Conservation (phyloP, 2,888 invertebrate species). For the Carabus problematicus region DNA sequence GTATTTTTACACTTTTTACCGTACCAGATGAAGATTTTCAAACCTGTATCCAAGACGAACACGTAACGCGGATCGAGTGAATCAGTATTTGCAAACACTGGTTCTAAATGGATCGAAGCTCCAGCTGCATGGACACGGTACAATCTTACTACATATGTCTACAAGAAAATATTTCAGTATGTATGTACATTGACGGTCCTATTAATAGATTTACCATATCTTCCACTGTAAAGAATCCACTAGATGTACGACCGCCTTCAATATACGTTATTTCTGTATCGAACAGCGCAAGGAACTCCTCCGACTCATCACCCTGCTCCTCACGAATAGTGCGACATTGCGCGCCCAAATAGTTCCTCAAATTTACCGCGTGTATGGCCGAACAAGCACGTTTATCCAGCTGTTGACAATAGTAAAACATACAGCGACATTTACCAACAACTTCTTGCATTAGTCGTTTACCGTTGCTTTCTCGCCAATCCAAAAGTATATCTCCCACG, state of each 20-base stretch:
- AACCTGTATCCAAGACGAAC: slow-evolving; percentile 88
- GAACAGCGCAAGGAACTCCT: slow-evolving; percentile 93
- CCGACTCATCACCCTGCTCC: slow-evolving; percentile 96
- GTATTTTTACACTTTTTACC: slow-evolving; percentile 89
- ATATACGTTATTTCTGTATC: slow-evolving; percentile 92
- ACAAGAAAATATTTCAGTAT: slow-evolving; percentile 47
- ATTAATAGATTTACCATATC: slow-evolving; percentile 69
- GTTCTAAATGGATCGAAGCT: slow-evolving; percentile 86
- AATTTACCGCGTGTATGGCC: slow-evolving; percentile 98
- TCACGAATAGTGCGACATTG: slow-evolving; percentile 93
- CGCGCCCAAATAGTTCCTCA: slow-evolving; percentile 94
- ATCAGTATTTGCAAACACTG: slow-evolving; percentile 73
- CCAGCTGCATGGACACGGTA: slow-evolving; percentile 92
- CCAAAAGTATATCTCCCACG: slow-evolving; percentile 99
- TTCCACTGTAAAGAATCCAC: slow-evolving; percentile 97
- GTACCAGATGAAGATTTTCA: slow-evolving; percentile 89
- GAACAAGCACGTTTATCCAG: slow-evolving; percentile 95
- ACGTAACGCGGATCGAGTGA: slow-evolving; percentile 92
- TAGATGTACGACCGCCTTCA: slow-evolving; percentile 96
- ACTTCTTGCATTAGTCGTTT: slow-evolving; percentile 53
- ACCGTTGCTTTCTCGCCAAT: slow-evolving; percentile 95
- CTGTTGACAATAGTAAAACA: slow-evolving; percentile 57
- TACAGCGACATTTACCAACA: slow-evolving; percentile 20
- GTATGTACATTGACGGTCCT: too few species aligned
- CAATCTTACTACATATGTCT: slow-evolving; percentile 83